Evolutionary conservation across 2,113 vertebrate genomes (phyloP).

Genomic region (Mirza zaza): DNA sequence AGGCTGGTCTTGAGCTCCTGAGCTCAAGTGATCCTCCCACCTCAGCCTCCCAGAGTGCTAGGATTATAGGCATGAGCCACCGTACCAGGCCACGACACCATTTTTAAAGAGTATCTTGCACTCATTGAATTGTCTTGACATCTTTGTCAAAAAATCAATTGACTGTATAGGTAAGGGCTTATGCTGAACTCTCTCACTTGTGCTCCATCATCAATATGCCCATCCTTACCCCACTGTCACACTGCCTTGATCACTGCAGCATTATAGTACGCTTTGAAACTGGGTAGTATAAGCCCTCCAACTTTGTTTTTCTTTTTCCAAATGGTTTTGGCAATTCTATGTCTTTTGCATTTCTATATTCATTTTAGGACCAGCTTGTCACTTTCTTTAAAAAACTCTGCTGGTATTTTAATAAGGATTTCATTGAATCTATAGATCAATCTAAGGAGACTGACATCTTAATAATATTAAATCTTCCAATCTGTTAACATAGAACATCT

Average conservation of each 20-base stretch:
- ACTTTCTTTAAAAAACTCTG: background rate
- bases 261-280: background rate
- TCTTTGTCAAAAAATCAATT: background rate
- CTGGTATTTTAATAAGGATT: background rate
- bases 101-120: background rate
- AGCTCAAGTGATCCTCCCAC: no score
- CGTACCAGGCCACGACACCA: background rate
- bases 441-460: background rate
- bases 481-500: background rate
- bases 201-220: background rate
- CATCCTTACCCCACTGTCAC: accelerated
- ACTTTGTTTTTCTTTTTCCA: background rate
- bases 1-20: no score
- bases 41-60: no score
- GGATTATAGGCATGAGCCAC: no score
- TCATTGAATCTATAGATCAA: background rate
- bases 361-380: background rate
- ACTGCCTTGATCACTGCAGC: background rate
- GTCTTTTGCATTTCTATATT: background rate
- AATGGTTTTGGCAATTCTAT: background rate
- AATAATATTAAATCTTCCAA: background rate
- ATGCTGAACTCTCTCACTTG: background rate
- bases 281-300: background rate
- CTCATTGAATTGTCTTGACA: background rate
- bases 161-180: background rate